Evolutionary conservation across 2,888 invertebrate genomes (phyloP), one percentile per base, ranked within the genome.

Genomic region (Sesia apiformis): DNA sequence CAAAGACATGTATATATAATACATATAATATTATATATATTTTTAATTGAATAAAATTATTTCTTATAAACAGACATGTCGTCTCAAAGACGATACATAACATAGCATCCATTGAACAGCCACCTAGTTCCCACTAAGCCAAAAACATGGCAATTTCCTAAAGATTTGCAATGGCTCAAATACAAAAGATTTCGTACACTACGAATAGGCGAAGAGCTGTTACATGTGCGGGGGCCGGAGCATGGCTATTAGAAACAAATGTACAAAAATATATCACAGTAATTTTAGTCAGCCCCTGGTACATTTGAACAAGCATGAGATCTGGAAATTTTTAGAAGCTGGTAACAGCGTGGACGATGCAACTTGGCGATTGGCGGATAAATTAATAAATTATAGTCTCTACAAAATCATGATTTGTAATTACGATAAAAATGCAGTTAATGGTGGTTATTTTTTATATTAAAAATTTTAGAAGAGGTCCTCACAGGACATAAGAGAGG

Each of bases 211-310:
- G 65, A 63, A 72, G 72, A 73, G 67, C 70, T 68, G 73, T 71
- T 74, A 70, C 66, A 69, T 68, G 70, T 70, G 64, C 67, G 68
- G 63, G 74, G 74, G 74, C 69, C 76, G 75, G 72, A 73, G 71
- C 70, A 66, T 65, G 69, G 70, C 75, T 70, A 74, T 77, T 74
- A 74, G 74, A 70, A 82, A 81, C 76, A 74, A 80, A 23, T 23
- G 76, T 81, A 83, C 73, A 85, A 86, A 76, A 83, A 85, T 83
- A 86, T 88, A 88, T 88, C 88, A 88, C 87, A 88, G 87, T 81
- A 85, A 84, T 84, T 85, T 78, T 78, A 70, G 69, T 72, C 77
- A 84, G 81, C 83, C 78, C 84, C 82, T 77, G 69, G 73, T 75
- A 61, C 53, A 55, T 60, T 62, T 58, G 23, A 23, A 38, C 54